Base-by-base conservation (phyloP, 2,797 vertebrate genomes). In the Trachurus trachurus region DNA sequence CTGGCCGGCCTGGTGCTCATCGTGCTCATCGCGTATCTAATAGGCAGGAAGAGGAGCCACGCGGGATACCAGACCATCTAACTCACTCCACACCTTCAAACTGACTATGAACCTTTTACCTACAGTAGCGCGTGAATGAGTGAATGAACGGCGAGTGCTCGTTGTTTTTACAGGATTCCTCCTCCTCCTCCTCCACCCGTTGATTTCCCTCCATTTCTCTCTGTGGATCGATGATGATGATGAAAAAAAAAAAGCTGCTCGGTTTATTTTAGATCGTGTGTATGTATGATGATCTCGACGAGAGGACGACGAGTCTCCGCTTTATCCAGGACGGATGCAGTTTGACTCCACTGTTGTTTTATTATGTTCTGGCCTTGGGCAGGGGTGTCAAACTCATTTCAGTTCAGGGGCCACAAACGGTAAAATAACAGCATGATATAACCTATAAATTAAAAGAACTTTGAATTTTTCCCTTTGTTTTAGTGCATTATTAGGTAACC, bases 1-100 rank as follows among this genome's bases (percentile, higher is more conserved):
- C 96, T 99, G 15, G 97, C 97, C 0, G 97, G 97, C 80, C 96
- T 99, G 63, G 98, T 99, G 87, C 96, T 99, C 19, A 96, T 99
- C 31, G 97, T 99, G 54, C 95, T 99, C 88, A 93, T 99, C 37
- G 98, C 98, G 6, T 99, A 99, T 92, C 95, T 99, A 80, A 97
- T 99, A 74, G 98, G 98, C 87, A 95, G 97, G 77, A 99, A 97
- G 95, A 96, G 97, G 90, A 99, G 98, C 91, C 98, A 99, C 2
- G 98, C 98, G 42, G 98, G 98, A 89, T 99, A 99, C 93, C 98
- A 99, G 93, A 99, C 98, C 50, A 99, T 99, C 89, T 99, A 96
- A 26, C 26, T n/a, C n/a, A n/a, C n/a, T n/a, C n/a, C n/a, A n/a
- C n/a, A n/a, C n/a, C n/a, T 26, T 74, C 37, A 6, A 72, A 65